These are phyloP conservation scores for Lordiphosa andalusiaca DNA, from an alignment of 2,888 invertebrate species.

Conservation along the genomic window DNA sequence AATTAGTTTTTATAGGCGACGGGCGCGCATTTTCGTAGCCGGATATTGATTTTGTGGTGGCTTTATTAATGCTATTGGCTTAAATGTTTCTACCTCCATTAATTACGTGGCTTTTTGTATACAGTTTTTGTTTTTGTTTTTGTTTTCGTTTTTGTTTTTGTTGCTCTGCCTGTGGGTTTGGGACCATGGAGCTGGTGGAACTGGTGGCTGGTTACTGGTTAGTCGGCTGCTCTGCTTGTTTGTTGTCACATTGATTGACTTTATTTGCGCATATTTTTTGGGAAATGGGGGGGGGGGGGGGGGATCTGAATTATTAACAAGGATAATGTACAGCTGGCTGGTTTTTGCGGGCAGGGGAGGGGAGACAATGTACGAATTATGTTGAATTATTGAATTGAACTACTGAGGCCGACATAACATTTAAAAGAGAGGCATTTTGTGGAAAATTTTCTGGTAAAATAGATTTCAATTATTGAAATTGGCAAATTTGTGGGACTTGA, in stretches of 20 bases:
- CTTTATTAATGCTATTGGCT: slow-evolving; percentile 81
- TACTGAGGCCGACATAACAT: too few species aligned
- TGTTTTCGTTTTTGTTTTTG: slow-evolving; percentile 37
- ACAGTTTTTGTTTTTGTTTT: slow-evolving; percentile 41
- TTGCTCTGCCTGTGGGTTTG: slow-evolving; percentile 20
- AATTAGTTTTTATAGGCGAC: slow-evolving; percentile 81
- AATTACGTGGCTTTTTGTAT: slow-evolving; percentile 78
- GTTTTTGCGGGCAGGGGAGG: neutral
- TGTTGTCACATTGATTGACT: slow-evolving; percentile 69
- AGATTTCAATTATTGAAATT: too few species aligned
- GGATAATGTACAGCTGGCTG: slow-evolving; percentile 16
- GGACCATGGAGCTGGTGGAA: slow-evolving; percentile 13
- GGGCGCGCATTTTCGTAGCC: slow-evolving; percentile 80
- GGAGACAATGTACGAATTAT: too few species aligned
- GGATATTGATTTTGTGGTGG: slow-evolving; percentile 81
- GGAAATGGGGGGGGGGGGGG: too few species aligned
- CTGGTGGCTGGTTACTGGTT: slow-evolving; percentile 18
- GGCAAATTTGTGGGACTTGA: too few species aligned
- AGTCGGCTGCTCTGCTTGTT: slow-evolving; percentile 51
- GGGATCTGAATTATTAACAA: slow-evolving; percentile 65
- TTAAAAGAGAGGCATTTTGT: too few species aligned
- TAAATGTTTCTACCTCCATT: slow-evolving; percentile 79
- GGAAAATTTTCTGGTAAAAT: too few species aligned
- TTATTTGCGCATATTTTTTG: slow-evolving; percentile 67
- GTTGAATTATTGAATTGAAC: neutral